Base-by-base conservation (phyloP, 2,888 invertebrate species). In the Elaeidobius kamerunicus region DNA sequence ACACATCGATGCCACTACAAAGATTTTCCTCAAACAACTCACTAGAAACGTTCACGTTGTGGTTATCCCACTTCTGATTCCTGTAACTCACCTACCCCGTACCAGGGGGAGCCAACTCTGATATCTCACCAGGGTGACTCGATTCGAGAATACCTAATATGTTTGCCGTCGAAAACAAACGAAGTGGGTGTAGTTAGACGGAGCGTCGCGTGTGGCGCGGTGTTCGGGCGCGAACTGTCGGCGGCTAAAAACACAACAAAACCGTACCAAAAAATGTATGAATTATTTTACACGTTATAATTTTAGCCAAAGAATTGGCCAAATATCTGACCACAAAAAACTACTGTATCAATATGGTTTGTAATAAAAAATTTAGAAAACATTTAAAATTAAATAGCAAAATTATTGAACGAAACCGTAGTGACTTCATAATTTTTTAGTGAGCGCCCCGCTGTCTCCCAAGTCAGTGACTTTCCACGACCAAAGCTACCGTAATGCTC, bases 191-290 rank as follows among this genome's bases (percentile, higher is more conserved):
- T 50, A 50, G 50, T 44, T 50, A 28, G 38, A 43, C 43, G 28
- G 18, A 14, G 12, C 36, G 40, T 39, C 36, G 35, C 49, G 49
- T 20, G 35, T 9, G 38, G 43, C 52, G 47, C 52, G 52, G 16
- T 42, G 39, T 46, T 52, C 43, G 38, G 47, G 46, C 52, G 52
- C 52, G 43, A 40, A 53, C 52, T 53, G 46, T 23, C 45, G 30
- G 34, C 28, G 42, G 16, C 6, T 27, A 45, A 36, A 36, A 45
- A 45, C 45, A 28, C 45, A 27, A 45, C 45, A 28, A 45, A 45
- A 36, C n/a, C n/a, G n/a, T n/a, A n/a, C n/a, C n/a, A n/a, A n/a
- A n/a, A n/a, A n/a, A n/a, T n/a, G n/a, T n/a, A n/a, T n/a, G n/a
- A n/a, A n/a, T n/a, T n/a, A n/a, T n/a, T n/a, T n/a, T n/a, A n/a